Evolutionary conservation across 2,888 invertebrate species (phyloP), one percentile per base, ranked within the genome.

Genomic region (Pollenia griseotomentosa): DNA sequence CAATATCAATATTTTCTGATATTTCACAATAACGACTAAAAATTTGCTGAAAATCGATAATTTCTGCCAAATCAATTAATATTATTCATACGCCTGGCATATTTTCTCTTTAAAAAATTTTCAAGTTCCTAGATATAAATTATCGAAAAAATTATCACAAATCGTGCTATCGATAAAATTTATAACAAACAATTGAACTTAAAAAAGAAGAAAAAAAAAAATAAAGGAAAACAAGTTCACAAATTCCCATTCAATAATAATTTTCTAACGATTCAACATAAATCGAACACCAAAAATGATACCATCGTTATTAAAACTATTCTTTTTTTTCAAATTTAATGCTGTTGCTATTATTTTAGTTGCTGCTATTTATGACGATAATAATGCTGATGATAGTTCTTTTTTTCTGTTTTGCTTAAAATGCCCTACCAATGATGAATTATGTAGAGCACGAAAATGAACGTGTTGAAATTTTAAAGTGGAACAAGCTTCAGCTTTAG

Each of bases 391-490:
- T 89, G 85, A 83, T 88, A 85, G 83, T 86, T 85, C 78, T 87
- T 88, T 66, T 73, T 71, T 57, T 42, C 88, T 65, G 7, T 80
- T 71, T 46, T 44, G 33, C 12, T 12, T 40, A 61, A 46, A 83
- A 77, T 83, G 77, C 83, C 83, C 89, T 84, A 74, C 61, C 87
- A 84, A 81, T 92, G 92, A 92, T 92, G 92, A 92, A 92, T 92
- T 92, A 92, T 92, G 92, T 92, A 92, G 92, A 92, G 92, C 92
- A 92, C 92, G 92, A 92, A 92, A 91, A 91, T 86, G 89, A 89
- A 89, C 89, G 89, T 90, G 89, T 89, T 89, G 89, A 89, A 88
- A 85, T 81, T 88, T 85, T 86, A 83, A 89, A 88, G 88, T 88
- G 84, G 84, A 83, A 84, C 87, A 87, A 77, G 83, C 16, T 79